Conservation (phyloP, 2,113 vertebrate species). For the Rhinolophus ferrumequinum region DNA sequence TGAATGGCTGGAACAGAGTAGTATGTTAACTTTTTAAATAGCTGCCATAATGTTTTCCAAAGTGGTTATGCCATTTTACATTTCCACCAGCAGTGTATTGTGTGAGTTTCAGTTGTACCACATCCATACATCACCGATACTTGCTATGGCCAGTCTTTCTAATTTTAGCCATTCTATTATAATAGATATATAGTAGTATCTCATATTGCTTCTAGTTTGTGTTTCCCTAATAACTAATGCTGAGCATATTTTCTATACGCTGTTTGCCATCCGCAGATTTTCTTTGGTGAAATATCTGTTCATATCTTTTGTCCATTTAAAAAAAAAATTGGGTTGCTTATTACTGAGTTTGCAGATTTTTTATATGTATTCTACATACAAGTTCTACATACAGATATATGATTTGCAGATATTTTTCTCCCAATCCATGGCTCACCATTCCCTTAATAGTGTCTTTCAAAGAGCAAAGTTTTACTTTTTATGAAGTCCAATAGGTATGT, state of each 20-base stretch:
- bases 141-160: background rate
- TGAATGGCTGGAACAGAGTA: background rate
- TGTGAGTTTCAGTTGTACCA: background rate
- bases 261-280: background rate
- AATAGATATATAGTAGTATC: background rate
- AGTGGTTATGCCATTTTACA: background rate
- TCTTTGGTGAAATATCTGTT: conserved; percentile 12
- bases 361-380: background rate
- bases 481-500: background rate
- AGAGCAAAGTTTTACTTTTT: conserved; percentile 8
- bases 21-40: background rate
- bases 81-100: background rate
- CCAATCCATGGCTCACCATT: background rate
- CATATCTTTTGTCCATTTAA: background rate
- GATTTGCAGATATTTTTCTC: conserved; percentile 24
- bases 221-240: background rate
- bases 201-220: background rate
- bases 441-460: background rate
- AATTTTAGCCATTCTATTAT: background rate
- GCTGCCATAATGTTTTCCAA: background rate
- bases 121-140: background rate
- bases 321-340: background rate
- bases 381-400: background rate
- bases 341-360: background rate
- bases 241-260: background rate